phyloP scores from a whole-genome alignment of 2,113 vertebrate species.

The Ailurus styani region DNA sequence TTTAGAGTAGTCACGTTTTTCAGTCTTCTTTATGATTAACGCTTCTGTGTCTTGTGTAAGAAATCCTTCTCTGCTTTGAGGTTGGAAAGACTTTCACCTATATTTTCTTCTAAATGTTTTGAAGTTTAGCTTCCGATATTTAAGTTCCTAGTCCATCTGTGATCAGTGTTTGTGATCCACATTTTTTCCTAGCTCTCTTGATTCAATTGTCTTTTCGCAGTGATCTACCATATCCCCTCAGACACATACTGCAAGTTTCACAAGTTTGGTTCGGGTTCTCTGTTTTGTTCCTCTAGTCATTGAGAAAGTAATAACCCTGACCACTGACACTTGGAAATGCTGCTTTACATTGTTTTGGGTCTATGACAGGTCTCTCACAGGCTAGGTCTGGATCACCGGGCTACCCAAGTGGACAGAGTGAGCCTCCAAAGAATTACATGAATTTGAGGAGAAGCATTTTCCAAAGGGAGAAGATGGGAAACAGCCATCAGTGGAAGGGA shows the following conservation, averaged over 20 bases:
- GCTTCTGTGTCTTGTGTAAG: background rate
- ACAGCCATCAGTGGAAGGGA: background rate
- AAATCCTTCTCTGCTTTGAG: background rate
- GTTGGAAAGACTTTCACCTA: background rate
- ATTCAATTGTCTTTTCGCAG: background rate
- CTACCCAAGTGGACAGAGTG: no score
- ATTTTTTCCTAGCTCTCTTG: background rate
- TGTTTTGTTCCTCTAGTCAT: background rate
- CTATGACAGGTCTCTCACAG: background rate
- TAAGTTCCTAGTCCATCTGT: background rate
- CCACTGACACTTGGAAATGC: background rate
- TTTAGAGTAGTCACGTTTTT: slow-evolving; percentile 40
- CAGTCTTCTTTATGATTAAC: background rate
- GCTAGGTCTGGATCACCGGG: background rate
- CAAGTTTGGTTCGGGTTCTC: background rate
- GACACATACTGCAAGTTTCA: background rate
- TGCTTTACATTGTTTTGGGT: background rate
- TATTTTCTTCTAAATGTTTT: background rate
- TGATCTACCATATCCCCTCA: background rate
- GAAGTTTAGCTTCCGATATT: background rate
- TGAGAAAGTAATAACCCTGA: background rate
- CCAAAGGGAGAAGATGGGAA: background rate
- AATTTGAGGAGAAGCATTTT: background rate
- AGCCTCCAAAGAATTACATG: background rate
- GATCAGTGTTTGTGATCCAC: background rate